phyloP scores from a whole-genome alignment of 2,797 vertebrate genomes.

The Hyperoplus immaculatus region DNA sequence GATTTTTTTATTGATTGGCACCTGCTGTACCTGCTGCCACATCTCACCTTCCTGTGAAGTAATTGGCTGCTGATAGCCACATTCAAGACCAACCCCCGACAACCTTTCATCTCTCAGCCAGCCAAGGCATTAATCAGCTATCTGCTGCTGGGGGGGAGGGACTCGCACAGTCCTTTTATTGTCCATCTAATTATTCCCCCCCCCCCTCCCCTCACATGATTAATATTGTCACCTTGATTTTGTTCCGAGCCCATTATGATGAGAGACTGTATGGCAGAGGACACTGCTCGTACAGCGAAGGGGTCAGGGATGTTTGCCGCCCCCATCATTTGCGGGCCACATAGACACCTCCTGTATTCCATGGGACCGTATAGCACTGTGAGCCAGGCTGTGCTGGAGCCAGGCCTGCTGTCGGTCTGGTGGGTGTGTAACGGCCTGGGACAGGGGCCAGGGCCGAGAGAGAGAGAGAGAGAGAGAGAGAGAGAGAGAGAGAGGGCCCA shows the following conservation, averaged over 20 bases:
- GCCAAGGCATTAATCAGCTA: constrained; percentile 44
- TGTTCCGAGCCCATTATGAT: constrained; percentile 45
- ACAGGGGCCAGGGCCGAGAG: constrained; percentile 47
- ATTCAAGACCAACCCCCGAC: constrained; percentile 25
- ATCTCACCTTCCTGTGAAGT: constrained; percentile 20
- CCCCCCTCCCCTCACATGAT: constrained; percentile 69
- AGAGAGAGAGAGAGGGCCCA: constrained; percentile 63
- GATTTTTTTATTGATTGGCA: constrained; percentile 22
- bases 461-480: constrained; percentile 63
- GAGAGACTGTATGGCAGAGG: constrained; percentile 42
- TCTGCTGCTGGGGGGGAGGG: constrained; percentile 28
- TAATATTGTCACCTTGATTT: constrained; percentile 80
- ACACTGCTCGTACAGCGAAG: constrained; percentile 38
- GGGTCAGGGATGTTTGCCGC: constrained; percentile 39
- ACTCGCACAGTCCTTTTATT: constrained; percentile 56
- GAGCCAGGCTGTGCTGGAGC: constrained; percentile 39
- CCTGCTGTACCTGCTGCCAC: constrained; percentile 1
- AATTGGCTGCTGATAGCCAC: constrained; percentile 39
- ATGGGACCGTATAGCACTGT: constrained; percentile 17
- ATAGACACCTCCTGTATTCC: constrained; percentile 46
- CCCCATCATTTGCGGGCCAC: constrained; percentile 34
- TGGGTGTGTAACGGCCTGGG: constrained; percentile 46
- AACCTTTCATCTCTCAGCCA: constrained; percentile 47
- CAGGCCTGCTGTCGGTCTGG: constrained; percentile 12
- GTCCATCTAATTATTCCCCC: constrained; percentile 70